Evolutionary conservation across 2,888 invertebrate species (phyloP).

Genomic region (Caenorhabditis sp.): DNA sequence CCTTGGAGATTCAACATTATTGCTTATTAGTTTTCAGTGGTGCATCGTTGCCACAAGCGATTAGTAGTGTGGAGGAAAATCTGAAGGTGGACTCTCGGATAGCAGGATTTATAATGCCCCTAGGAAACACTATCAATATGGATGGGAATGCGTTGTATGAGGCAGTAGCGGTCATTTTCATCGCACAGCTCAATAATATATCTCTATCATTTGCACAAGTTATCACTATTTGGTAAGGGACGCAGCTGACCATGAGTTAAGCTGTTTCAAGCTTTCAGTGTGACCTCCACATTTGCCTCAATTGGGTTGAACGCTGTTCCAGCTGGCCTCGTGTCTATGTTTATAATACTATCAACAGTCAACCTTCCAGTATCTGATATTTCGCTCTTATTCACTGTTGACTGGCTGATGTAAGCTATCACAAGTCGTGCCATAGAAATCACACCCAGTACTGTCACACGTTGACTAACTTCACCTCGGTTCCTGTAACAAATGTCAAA

Average conservation of each 20-base stretch:
- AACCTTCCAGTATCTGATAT: slow-evolving; percentile 84
- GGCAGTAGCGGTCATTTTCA: slow-evolving; percentile 91
- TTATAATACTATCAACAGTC: slow-evolving; percentile 84
- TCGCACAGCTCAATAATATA: slow-evolving; percentile 91
- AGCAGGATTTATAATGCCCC: slow-evolving; percentile 86
- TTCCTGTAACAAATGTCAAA: no score
- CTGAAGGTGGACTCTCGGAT: slow-evolving; percentile 87
- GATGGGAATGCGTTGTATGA: slow-evolving; percentile 87
- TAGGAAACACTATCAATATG: slow-evolving; percentile 88
- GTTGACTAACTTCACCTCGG: no score
- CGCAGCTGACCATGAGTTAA: neutral
- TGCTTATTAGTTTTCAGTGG: slow-evolving; percentile 84
- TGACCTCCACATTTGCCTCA: slow-evolving; percentile 95
- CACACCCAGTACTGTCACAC: no score
- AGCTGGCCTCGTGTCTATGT: slow-evolving; percentile 80
- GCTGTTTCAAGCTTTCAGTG: slow-evolving; percentile 85
- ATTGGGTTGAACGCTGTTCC: slow-evolving; percentile 96
- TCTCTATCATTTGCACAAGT: slow-evolving; percentile 90
- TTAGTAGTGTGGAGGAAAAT: slow-evolving; percentile 87
- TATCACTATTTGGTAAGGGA: slow-evolving; percentile 89
- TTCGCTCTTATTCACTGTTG: slow-evolving; percentile 84
- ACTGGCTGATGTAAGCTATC: slow-evolving; percentile 84
- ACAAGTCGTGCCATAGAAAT: no score
- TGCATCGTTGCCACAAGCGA: slow-evolving; percentile 87
- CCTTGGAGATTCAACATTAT: neutral